Conservation (phyloP, 2,797 vertebrate species). For the Gymnocypris eckloni region DNA sequence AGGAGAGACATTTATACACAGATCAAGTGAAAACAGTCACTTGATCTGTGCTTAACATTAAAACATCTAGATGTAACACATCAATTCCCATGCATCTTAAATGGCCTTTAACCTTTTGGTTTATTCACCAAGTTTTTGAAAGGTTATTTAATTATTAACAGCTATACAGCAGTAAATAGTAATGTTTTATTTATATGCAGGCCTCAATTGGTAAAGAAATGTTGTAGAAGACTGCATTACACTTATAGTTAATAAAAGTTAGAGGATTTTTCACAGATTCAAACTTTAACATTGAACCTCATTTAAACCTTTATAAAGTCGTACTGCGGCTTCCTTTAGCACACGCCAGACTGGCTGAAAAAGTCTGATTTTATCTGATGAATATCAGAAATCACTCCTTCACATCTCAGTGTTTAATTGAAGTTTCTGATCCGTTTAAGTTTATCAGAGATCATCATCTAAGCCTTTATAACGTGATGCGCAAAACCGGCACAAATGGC, state of each 20-base stretch:
- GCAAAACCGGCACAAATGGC: constrained; percentile 31
- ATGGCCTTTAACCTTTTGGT: not conserved
- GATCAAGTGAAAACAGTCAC: too few species aligned
- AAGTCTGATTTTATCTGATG: constrained; percentile 29
- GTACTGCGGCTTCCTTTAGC: constrained; percentile 4
- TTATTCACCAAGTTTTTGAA: not conserved
- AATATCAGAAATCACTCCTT: constrained; percentile 41
- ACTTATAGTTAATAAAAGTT: constrained; percentile 9
- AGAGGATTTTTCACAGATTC: not conserved
- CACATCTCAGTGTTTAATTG: constrained; percentile 38
- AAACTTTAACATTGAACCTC: constrained; percentile 30
- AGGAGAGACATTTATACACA: too few species aligned
- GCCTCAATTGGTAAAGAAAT: not conserved
- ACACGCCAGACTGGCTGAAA: constrained; percentile 23
- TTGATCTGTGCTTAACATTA: not conserved
- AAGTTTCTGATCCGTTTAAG: constrained; percentile 45
- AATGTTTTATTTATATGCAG: constrained; percentile 1
- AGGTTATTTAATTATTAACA: constrained; percentile 34
- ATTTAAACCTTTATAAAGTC: constrained; percentile 20
- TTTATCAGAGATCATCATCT: constrained; percentile 53
- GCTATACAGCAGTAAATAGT: not conserved
- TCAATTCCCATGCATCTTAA: not conserved
- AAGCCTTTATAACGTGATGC: constrained; percentile 32
- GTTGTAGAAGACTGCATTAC: constrained; percentile 3
- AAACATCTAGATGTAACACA: constrained; percentile 19